phyloP scores from a whole-genome alignment of 2,113 vertebrate species.

The Callipepla californica region DNA sequence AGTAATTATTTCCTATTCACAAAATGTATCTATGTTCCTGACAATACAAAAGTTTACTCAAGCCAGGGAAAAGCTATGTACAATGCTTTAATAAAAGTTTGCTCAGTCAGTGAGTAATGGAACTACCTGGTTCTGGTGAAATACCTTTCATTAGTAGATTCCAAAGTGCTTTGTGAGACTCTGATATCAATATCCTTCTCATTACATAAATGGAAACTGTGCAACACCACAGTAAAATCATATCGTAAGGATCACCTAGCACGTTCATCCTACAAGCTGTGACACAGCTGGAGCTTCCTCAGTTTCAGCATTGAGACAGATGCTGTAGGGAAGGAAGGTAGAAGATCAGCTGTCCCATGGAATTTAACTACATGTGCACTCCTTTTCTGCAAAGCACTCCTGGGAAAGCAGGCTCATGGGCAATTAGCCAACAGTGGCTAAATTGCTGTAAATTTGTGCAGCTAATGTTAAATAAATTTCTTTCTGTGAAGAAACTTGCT shows the following conservation, averaged over 20 bases:
- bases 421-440: background rate
- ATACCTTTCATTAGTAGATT: background rate
- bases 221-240: background rate
- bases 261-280: background rate
- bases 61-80: background rate
- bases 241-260: background rate
- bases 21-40: background rate
- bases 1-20: slow-evolving; percentile 33
- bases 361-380: background rate
- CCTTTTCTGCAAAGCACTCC: background rate
- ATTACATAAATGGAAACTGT: background rate
- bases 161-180: background rate
- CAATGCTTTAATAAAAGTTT: background rate
- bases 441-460: background rate
- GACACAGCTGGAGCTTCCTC: background rate
- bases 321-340: background rate
- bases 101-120: background rate
- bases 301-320: background rate
- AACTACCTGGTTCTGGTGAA: background rate
- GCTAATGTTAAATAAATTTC: background rate
- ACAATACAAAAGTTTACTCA: background rate
- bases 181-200: background rate
- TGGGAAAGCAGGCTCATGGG: background rate
- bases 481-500: background rate
- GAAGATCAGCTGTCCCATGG: background rate